Base-by-base conservation (phyloP, 2,888 invertebrate genomes). In the Oligia fasciuncula region DNA sequence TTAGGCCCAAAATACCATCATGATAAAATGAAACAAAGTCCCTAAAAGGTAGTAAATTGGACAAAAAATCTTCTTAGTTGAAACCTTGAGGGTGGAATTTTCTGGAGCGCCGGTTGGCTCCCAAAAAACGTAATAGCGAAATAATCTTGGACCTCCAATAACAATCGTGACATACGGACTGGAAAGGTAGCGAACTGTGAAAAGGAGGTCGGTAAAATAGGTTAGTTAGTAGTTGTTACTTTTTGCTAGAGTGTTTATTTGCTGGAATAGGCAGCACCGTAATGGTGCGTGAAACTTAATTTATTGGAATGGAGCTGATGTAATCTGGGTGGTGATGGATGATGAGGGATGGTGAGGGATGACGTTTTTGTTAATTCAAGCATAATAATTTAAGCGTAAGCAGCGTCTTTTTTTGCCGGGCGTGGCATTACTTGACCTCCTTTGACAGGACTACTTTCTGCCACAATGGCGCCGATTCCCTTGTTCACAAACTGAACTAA, bases 91-190 rank as follows among this genome's bases (percentile, higher is more conserved):
- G 69, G 67, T 62, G 57, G 80, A 86, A 82, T 83, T 83, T 83
- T 84, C 84, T 83, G 76, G 81, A 83, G 76, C 66, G 74, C 74
- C 76, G 75, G 83, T 80, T 87, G 77, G 79, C 79, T 81, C 72
- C 75, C 74, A 85, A 85, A 90, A 89, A 89, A 86, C 73, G 86
- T 90, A 88, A 89, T 85, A 87, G 87, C 82, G 78, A 89, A 90
- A 90, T 89, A 88, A 87, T 90, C 87, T 85, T 77, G 79, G 82
- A 73, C 75, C 87, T 83, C 78, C 82, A 81, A 88, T 87, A 89
- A 87, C 79, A 85, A 72, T 60, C 63, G 82, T 77, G 87, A 90
- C 85, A 90, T 73, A 90, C 84, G 43, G 84, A 29, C 68, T 19
- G 4, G 4, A 71, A 77, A 78, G 66, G 68, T 69, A 46, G 66